Base-by-base conservation (phyloP, 23 tunicate species). In the Trididemnum nubilum region DNA sequence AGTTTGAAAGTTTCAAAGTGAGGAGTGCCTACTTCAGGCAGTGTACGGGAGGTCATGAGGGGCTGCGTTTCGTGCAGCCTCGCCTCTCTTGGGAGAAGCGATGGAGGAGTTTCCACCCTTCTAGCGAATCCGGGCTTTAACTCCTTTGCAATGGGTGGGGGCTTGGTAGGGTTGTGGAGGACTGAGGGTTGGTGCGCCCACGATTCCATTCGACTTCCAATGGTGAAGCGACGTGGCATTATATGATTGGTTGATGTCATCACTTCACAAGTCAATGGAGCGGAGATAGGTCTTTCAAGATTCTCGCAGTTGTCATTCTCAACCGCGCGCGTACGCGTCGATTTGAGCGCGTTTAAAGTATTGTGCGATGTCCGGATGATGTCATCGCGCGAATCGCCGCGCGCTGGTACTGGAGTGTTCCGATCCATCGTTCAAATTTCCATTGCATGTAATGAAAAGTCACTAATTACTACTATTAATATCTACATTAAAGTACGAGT, bases 231-330 rank as follows among this genome's bases (percentile, higher is more conserved):
- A n/a, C n/a, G n/a, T 7, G 54, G 54, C 54, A 44, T 7, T 44
- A 44, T 4, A 25, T 61, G 67, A 61, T 61, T 22, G 67, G 67
- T 61, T 61, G 26, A 61, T 24, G 25, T 21, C 5, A 26, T 44
- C 67, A 25, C 67, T 5, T 61, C n/a, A n/a, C n/a, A 26, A 22
- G 27, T 51, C 35, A 72, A 36, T 0, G 87, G 81, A 1, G 78
- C 86, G 22, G 84, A 78, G 9, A 78, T 64, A 36, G 90, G 79
- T 30, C 84, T 54, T 19, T 18, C 5, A 1, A 83, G 85, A 15
- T 78, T 76, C 12, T 89, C 94, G 52, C 54, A 85, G 58, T 89
- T 83, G 39, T 89, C 94, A 38, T 89, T 89, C 21, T 89, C 88
- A 33, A 89, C 85, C 44, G 94, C 94, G 34, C 94, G 84, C 33